These are phyloP conservation scores for Dromaius novaehollandiae DNA, from an alignment of 2,113 vertebrate genomes.

Conservation along the genomic window DNA sequence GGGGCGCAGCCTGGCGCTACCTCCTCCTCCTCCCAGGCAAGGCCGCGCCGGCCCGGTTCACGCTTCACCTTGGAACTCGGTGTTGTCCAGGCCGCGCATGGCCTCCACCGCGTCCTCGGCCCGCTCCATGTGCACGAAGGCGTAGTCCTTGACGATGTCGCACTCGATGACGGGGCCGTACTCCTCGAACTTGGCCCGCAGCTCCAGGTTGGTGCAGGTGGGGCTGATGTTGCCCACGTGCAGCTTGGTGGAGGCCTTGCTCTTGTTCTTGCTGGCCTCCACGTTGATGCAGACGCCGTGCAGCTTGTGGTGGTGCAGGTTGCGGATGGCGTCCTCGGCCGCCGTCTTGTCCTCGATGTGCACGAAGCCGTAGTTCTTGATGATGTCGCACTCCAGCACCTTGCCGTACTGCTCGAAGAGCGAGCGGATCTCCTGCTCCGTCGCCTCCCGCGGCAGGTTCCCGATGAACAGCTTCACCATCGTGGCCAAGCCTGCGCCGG, in stretches of 20 bases:
- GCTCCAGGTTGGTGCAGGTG: slow-evolving; percentile 90
- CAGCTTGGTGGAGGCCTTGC: slow-evolving; percentile 91
- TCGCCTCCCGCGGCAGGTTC: slow-evolving; percentile 92
- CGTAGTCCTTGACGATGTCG: slow-evolving; percentile 97
- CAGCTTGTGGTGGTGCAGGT: slow-evolving; percentile 94
- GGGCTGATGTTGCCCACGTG: slow-evolving; percentile 92
- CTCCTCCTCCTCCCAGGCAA: not conserved
- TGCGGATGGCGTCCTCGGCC: slow-evolving; percentile 91
- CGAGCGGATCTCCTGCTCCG: slow-evolving; percentile 89
- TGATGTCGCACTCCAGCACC: slow-evolving; percentile 93
- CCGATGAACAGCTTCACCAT: slow-evolving; percentile 99
- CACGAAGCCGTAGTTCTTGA: slow-evolving; percentile 97
- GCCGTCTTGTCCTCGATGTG: slow-evolving; percentile 92
- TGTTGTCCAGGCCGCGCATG: slow-evolving; percentile 92
- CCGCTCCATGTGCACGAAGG: slow-evolving; percentile 96
- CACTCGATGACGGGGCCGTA: slow-evolving; percentile 92
- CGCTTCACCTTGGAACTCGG: slow-evolving; percentile 91
- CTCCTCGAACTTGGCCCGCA: slow-evolving; percentile 93
- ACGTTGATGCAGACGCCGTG: slow-evolving; percentile 95
- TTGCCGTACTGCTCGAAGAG: slow-evolving; percentile 96
- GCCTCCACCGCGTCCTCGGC: slow-evolving; percentile 95
- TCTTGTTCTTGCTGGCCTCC: slow-evolving; percentile 91
- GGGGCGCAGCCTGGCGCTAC: not conserved
- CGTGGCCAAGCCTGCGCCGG: slow-evolving; percentile 24
- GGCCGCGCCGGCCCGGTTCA: not conserved